Percentiles rank a stretch among this genome's conserved stretches.
Evolutionary conservation across 2,797 vertebrate species (phyloP).

Genomic region (Peromyscus aztecus): DNA sequence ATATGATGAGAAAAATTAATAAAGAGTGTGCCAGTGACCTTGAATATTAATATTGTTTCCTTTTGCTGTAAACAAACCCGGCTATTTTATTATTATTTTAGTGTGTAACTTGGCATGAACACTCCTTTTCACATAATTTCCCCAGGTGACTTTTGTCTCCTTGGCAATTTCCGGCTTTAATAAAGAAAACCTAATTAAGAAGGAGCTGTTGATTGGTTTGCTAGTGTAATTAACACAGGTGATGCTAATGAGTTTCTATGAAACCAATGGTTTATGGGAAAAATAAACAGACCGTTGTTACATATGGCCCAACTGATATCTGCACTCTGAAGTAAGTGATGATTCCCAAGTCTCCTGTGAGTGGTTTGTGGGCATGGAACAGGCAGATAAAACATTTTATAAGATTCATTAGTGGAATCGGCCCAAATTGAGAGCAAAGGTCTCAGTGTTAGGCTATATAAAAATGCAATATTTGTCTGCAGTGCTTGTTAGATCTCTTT

Average conservation of each 20-base stretch:
- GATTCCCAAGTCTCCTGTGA: slow-evolving; percentile 94
- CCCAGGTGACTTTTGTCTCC: slow-evolving; percentile 96
- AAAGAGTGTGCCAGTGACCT: slow-evolving; percentile 89
- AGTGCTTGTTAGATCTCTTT: slow-evolving; percentile 74
- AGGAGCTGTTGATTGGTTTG: slow-evolving; percentile 98
- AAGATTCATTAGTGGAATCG: slow-evolving; percentile 95
- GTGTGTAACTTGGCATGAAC: slow-evolving; percentile 91
- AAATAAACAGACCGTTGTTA: slow-evolving; percentile 90
- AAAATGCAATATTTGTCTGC: slow-evolving; percentile 83
- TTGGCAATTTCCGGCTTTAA: slow-evolving; percentile 97
- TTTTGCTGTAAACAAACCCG: slow-evolving; percentile 89
- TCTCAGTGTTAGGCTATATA: slow-evolving; percentile 82
- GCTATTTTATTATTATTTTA: slow-evolving; percentile 90
- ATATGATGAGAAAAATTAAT: slow-evolving; percentile 89
- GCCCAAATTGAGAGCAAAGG: slow-evolving; percentile 92
- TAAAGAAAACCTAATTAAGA: slow-evolving; percentile 99
- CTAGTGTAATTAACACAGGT: slow-evolving; percentile 99
- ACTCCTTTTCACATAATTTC: slow-evolving; percentile 93
- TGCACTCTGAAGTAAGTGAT: slow-evolving; percentile 91
- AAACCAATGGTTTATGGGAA: slow-evolving; percentile 94
- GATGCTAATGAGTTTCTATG: slow-evolving; percentile 99
- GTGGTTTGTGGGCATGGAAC: slow-evolving; percentile 88
- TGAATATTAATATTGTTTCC: slow-evolving; percentile 91
- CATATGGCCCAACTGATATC: slow-evolving; percentile 89
- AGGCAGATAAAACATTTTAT: slow-evolving; percentile 92